A percentile compares a stretch with the other conserved stretches of the same genome.
Evolutionary conservation across 2,797 vertebrate genomes (phyloP).

Genomic region (Trachurus trachurus): DNA sequence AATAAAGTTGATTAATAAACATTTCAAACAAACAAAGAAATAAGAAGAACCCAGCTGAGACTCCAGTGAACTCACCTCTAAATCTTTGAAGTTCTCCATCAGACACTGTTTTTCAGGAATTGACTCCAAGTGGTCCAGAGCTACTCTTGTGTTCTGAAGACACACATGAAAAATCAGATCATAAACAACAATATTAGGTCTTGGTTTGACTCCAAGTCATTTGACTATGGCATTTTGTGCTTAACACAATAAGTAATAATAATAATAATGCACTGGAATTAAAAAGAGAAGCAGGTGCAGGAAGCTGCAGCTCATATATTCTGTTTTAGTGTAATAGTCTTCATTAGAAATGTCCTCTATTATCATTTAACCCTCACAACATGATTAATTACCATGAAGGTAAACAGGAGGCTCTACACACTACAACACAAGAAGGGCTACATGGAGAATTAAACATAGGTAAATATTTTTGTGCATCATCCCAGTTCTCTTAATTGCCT

Average conservation of each 20-base stretch:
- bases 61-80: constrained; percentile 82
- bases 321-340: background rate
- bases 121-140: constrained; percentile 93
- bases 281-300: too few species aligned
- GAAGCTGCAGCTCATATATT: background rate
- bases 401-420: background rate
- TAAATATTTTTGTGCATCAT: constrained; percentile 13
- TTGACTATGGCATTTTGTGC: background rate
- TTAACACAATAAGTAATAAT: too few species aligned
- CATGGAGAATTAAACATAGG: background rate
- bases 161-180: background rate
- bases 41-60: background rate
- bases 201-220: background rate
- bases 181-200: background rate
- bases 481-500: constrained; percentile 21
- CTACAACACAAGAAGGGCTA: background rate
- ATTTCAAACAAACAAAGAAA: too few species aligned
- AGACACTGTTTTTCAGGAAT: constrained; percentile 92
- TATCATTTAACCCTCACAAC: background rate
- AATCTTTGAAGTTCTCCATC: constrained; percentile 90
- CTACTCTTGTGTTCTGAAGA: constrained; percentile 89
- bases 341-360: background rate
- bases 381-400: background rate
- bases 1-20: background rate
- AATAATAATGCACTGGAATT: too few species aligned